A percentile compares a stretch with the other conserved stretches of the same genome.
These are phyloP conservation scores for Prionailurus viverrinus DNA, from an alignment of 2,113 vertebrate species.

Conservation along the genomic window DNA sequence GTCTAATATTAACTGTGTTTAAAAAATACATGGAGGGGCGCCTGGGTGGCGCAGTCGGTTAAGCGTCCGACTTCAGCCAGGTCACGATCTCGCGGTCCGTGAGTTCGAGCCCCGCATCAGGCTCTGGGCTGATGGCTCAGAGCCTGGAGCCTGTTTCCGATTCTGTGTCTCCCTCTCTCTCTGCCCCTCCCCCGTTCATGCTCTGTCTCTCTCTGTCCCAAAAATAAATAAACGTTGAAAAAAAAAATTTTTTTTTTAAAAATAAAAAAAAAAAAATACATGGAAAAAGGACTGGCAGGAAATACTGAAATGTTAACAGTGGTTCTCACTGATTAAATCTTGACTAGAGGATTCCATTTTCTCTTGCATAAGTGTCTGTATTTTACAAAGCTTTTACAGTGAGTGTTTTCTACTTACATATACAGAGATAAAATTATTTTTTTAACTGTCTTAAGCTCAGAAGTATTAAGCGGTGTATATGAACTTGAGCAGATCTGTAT, in stretches of 20 bases:
- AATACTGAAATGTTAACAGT: neutral
- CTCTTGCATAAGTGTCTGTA: neutral
- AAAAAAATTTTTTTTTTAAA: too few species aligned
- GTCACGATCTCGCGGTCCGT: too few species aligned
- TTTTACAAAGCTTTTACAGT: neutral
- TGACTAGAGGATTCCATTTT: neutral
- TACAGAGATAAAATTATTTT: neutral
- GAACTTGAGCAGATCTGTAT: neutral
- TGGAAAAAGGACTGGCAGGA: neutral
- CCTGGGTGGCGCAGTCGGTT: too few species aligned
- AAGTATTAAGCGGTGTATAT: neutral
- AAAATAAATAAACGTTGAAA: too few species aligned
- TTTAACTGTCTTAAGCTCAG: neutral
- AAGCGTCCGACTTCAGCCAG: too few species aligned
- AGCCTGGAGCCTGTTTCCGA: too few species aligned
- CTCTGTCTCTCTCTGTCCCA: too few species aligned
- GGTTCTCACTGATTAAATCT: neutral
- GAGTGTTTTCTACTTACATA: neutral
- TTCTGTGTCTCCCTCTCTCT: too few species aligned
- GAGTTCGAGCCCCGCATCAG: too few species aligned
- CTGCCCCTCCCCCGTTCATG: too few species aligned
- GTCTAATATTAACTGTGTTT: neutral
- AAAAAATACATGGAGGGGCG: neutral
- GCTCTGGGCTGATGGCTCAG: too few species aligned
- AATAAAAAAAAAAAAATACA: neutral